These are phyloP conservation scores for Scatophagus argus DNA, from an alignment of 2,113 vertebrate species.

Conservation along the genomic window DNA sequence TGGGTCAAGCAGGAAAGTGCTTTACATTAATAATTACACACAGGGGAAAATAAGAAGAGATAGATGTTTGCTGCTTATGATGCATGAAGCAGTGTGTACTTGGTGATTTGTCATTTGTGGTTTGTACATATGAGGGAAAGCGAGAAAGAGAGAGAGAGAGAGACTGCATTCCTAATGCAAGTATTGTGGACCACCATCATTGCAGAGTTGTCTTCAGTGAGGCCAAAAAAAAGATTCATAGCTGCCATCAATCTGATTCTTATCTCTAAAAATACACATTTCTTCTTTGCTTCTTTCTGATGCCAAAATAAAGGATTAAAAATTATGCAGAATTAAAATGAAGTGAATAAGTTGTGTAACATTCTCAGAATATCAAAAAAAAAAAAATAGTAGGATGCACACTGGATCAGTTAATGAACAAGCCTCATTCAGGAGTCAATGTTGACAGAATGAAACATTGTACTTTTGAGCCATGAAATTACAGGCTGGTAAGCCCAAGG, in stretches of 20 bases:
- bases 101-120: conserved; percentile 49
- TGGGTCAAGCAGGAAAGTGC: conserved; percentile 33
- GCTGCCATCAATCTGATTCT: conserved; percentile 22
- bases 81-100: conserved; percentile 47
- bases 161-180: not conserved
- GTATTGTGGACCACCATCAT: conserved; percentile 33
- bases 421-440: conserved; percentile 73
- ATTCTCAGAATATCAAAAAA: conserved; percentile 4
- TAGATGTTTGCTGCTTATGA: conserved; percentile 61
- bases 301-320: not conserved
- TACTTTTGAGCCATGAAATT: conserved; percentile 85
- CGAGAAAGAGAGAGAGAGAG: not conserved
- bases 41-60: not conserved
- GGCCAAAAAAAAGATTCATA: conserved; percentile 35
- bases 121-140: conserved; percentile 20
- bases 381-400: conserved; percentile 27
- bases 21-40: conserved; percentile 43
- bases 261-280: not conserved
- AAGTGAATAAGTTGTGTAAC: conserved; percentile 15
- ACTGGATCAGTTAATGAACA: conserved; percentile 65
- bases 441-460: conserved; percentile 83
- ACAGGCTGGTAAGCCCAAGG: conserved; percentile 83
- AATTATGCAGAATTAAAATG: conserved; percentile 3
- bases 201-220: conserved; percentile 1
- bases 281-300: not conserved